phyloP scores from a whole-genome alignment of 1,140 invertebrate species.

The Popillia japonica region DNA sequence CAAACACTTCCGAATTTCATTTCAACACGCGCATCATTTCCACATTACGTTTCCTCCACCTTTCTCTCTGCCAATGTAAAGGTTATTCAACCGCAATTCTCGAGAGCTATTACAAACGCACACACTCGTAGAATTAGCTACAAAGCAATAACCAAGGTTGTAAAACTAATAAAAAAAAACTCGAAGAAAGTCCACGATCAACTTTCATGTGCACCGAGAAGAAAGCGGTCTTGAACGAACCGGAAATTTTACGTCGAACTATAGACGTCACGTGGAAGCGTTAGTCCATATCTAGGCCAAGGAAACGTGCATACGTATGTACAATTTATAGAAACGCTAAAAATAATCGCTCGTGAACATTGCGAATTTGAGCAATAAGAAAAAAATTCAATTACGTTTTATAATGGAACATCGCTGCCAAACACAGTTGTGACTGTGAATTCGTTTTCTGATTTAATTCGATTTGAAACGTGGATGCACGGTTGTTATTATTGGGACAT shows the following conservation, averaged over 20 bases:
- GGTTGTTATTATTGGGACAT: too few relatives aligned
- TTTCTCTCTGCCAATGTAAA: constrained; percentile 13
- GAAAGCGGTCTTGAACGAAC: constrained; percentile 5
- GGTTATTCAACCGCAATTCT: constrained; percentile 5
- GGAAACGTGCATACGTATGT: neutral
- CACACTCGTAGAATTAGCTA: neutral
- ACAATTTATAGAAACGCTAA: neutral
- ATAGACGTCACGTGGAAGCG: neutral
- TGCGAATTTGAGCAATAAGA: too few relatives aligned
- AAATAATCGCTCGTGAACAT: neutral
- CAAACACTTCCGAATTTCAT: too few relatives aligned
- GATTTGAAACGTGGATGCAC: too few relatives aligned
- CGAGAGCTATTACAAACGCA: neutral
- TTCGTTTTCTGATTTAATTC: too few relatives aligned
- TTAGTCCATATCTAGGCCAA: neutral
- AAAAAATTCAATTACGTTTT: too few relatives aligned
- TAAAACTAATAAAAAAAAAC: neutral
- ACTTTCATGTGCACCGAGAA: neutral
- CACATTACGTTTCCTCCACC: neutral
- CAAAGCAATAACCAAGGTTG: constrained; percentile 6
- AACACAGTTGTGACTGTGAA: too few relatives aligned
- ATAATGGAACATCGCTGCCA: too few relatives aligned
- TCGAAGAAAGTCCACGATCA: constrained; percentile 16
- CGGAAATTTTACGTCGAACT: neutral
- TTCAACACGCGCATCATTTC: neutral